Evolutionary conservation across 2,888 invertebrate species (phyloP), one percentile per base, ranked within the genome.

Genomic region (Ophonus ardosiacus): DNA sequence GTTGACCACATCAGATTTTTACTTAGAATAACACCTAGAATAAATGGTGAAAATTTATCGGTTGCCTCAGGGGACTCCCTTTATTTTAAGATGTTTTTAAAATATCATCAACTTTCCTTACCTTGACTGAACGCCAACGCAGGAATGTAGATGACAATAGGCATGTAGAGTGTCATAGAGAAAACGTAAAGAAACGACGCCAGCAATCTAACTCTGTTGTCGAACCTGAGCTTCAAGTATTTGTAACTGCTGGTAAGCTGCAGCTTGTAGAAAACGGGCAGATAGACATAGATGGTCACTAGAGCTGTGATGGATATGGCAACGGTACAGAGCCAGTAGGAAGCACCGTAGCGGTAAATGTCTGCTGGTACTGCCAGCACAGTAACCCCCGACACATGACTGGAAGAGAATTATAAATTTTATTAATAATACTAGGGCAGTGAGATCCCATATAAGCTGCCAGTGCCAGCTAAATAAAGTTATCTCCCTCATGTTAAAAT

Each of bases 311-410:
- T 38, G 10, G 92, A 86, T 7, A 93, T 91, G 6, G 92, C 90
- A 6, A 93, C 86, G 59, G 90, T 88, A 43, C 92, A 90, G 13
- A 92, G 89, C 86, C 91, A 90, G 88, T 95, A 96, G 87, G 94
- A 93, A 0, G 94, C 94, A 3, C 96, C 85, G 18, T 85, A 85
- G 10, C 40, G 8, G 24, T 85, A 85, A 17, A 85, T 71, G 56
- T 85, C 85, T 4, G 85, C 65, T 56, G 85, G 96, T 10, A 95
- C 93, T 0, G 95, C 96, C 7, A 96, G 92, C 7, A 96, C 90
- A 0, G 96, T 95, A 65, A 96, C 94, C 56, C 96, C 96, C 3
- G 96, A 96, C 88, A 96, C 91, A 87, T 95, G 95, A 88, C 96
- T 96, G 90, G 59, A 92, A 90, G 83, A 63, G 18, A 7, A 31